Base-by-base conservation (phyloP, 1,140 invertebrate genomes). In the Holotrichia oblita region DNA sequence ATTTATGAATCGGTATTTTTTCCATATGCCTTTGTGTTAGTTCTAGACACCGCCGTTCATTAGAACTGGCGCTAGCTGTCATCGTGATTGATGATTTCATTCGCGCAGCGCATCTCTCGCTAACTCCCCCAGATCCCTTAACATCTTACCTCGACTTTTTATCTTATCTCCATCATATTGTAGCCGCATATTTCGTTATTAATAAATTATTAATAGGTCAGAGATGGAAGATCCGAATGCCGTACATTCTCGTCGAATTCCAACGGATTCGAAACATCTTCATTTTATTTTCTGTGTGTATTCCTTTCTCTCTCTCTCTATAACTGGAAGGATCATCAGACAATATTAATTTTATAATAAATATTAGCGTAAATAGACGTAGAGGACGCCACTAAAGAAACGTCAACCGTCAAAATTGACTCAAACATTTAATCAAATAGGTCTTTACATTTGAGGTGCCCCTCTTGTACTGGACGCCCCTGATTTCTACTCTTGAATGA, bases 1-100 rank as follows among this genome's bases (percentile, higher is more conserved):
- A 74, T 74, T 74, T 74, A 74, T 74, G 73, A 74, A 74, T 74
- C 73, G 73, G 73, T 41, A 40, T 74, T 74, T 74, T 74, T 74
- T 74, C 41, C 73, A 44, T 74, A 74, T 77, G 55, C 75, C 75
- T 77, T 74, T 74, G 73, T 41, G 77, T 73, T 64, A 55, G 69
- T 44, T 41, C 40, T 22, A 61, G 69, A 72, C 78, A 76, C 73
- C 40, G 44, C 72, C 73, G 73, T 44, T 74, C 73, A 74, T 74
- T 74, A 74, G 73, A 41, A 40, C 73, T 74, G 73, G 73, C 73
- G 73, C 73, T 74, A 74, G 73, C 73, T 74, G 73, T 44, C 73
- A n/a, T 22, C 14, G 73, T 74, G 73, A 74, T 74, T 74, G 73
- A 74, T 74, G 73, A 74, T 69, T 69, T 69, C 61, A 69, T 69